phyloP scores from a whole-genome alignment of 2,797 vertebrate genomes.

The Acrossocheilus wenchowensis region DNA sequence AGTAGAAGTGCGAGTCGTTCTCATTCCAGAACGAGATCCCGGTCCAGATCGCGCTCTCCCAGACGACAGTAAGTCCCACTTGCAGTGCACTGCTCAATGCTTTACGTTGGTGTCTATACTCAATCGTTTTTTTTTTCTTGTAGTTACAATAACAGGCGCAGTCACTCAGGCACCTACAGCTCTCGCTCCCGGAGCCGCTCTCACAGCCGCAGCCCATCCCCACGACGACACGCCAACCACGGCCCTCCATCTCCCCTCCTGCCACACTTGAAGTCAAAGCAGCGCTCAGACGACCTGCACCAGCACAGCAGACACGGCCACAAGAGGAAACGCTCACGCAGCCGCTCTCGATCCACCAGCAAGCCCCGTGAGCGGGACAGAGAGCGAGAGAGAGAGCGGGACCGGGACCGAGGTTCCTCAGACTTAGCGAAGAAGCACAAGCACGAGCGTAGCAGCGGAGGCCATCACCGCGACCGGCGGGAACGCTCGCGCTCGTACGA shows the following conservation, averaged over 20 bases:
- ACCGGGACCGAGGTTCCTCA: slow-evolving; percentile 83
- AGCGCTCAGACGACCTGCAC: slow-evolving; percentile 89
- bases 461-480: slow-evolving; percentile 88
- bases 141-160: slow-evolving; percentile 95
- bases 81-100: not conserved
- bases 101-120: not conserved
- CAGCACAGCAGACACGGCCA: slow-evolving; percentile 87
- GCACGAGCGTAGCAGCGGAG: slow-evolving; percentile 83
- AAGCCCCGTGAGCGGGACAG: slow-evolving; percentile 82
- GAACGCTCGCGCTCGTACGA: slow-evolving; percentile 94
- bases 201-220: slow-evolving; percentile 93
- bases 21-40: slow-evolving; percentile 88
- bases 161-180: slow-evolving; percentile 96
- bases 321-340: slow-evolving; percentile 91
- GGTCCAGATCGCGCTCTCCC: slow-evolving; percentile 90
- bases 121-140: not conserved
- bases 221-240: slow-evolving; percentile 88
- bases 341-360: slow-evolving; percentile 87
- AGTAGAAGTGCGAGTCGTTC: slow-evolving; percentile 90
- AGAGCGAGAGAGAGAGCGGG: slow-evolving; percentile 76
- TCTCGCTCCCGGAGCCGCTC: slow-evolving; percentile 93
- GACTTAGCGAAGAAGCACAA: slow-evolving; percentile 95
- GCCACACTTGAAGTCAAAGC: slow-evolving; percentile 90
- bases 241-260: slow-evolving; percentile 86
- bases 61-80: slow-evolving; percentile 88